These are phyloP conservation scores for Sesamia nonagrioides DNA, from an alignment of 1,140 invertebrate species.

Conservation along the genomic window DNA sequence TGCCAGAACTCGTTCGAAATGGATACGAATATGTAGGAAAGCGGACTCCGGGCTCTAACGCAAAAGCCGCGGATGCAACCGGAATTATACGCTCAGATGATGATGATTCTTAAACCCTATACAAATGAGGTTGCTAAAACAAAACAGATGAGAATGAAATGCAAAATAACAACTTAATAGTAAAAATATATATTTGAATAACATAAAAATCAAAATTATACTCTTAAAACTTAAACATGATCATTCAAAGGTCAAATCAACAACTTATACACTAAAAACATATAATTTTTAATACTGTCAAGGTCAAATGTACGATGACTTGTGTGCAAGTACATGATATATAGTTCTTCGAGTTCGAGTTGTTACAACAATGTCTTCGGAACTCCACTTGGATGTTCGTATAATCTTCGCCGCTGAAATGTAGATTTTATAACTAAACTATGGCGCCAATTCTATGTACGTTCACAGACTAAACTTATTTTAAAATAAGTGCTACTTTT, in stretches of 20 bases:
- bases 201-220: conserved; percentile 1
- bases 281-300: background rate
- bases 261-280: background rate
- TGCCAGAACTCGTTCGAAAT: no score
- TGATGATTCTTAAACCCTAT: no score
- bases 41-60: no score
- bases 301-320: background rate
- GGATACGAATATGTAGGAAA: no score
- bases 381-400: background rate
- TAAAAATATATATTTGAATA: conserved; percentile 7
- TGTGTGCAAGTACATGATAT: conserved; percentile 1
- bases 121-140: background rate
- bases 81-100: no score
- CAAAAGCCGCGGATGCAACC: no score
- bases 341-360: background rate
- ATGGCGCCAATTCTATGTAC: no score
- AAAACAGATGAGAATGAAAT: background rate
- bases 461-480: no score
- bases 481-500: no score
- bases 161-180: background rate
- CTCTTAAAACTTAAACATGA: background rate
- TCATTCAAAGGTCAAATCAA: conserved; percentile 1
- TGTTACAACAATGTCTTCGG: background rate
- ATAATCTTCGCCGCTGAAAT: conserved; percentile 19
- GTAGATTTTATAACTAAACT: background rate